These are phyloP conservation scores for Spilogale gracilis DNA, from an alignment of 2,113 vertebrate species.

Conservation along the genomic window DNA sequence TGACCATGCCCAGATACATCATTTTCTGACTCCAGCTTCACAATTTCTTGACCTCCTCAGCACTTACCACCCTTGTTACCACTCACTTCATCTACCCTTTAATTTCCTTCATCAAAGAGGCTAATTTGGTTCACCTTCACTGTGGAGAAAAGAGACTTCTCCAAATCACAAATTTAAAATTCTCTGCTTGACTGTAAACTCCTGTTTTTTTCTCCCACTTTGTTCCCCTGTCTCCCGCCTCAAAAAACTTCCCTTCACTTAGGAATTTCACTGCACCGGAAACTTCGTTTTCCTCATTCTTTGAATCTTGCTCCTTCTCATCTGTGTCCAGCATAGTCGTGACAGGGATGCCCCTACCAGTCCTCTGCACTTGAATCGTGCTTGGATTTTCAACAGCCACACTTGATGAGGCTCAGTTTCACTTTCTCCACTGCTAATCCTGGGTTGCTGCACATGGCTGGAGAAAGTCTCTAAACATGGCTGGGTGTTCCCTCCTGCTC, in stretches of 20 bases:
- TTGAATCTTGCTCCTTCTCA: neutral
- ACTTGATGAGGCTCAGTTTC: neutral
- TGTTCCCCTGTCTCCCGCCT: neutral
- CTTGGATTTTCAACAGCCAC: neutral
- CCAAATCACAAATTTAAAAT: neutral
- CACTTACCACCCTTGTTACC: neutral
- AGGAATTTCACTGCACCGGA: neutral
- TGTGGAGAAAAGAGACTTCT: neutral
- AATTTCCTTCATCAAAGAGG: neutral
- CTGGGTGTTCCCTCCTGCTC: neutral
- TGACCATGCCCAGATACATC: neutral
- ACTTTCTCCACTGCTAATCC: neutral
- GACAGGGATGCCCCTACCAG: fast-evolving
- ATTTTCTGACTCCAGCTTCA: neutral
- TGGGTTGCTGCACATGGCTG: neutral
- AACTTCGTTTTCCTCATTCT: neutral
- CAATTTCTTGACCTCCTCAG: neutral
- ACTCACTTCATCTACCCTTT: neutral
- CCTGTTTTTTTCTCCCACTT: neutral
- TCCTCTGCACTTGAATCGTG: neutral
- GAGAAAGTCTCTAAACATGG: neutral
- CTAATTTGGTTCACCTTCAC: neutral
- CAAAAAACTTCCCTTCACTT: neutral
- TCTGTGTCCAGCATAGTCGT: neutral
- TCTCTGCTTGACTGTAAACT: neutral